These are phyloP conservation scores for Acestrorhynchus altus DNA, from an alignment of 2,797 vertebrate species.

Conservation along the genomic window DNA sequence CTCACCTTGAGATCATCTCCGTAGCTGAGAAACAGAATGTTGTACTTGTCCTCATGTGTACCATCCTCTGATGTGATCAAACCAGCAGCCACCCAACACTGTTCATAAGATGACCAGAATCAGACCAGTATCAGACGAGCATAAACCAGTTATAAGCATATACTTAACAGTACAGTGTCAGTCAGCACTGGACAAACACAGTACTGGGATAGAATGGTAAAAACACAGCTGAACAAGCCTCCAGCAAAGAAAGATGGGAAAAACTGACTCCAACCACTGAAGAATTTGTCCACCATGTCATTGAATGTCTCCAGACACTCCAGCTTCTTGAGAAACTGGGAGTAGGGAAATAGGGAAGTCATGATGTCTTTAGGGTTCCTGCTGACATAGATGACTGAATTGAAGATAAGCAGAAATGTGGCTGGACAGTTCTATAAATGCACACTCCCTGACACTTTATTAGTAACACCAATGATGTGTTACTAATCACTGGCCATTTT, in stretches of 20 bases:
- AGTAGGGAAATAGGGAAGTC: slow-evolving; percentile 64
- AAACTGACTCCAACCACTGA: slow-evolving; percentile 59
- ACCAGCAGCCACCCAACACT: slow-evolving; percentile 68
- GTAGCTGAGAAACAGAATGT: slow-evolving; percentile 75
- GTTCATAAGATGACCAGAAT: neutral
- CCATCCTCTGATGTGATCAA: slow-evolving; percentile 76
- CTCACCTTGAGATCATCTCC: slow-evolving; percentile 79
- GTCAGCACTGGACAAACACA: no score
- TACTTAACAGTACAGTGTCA: no score
- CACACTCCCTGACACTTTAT: no score
- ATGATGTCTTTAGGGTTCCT: slow-evolving; percentile 67
- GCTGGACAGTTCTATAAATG: no score
- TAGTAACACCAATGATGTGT: no score
- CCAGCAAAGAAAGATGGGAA: neutral
- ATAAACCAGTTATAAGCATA: no score
- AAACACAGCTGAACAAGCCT: no score
- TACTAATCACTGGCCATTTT: no score
- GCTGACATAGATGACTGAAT: slow-evolving; percentile 61
- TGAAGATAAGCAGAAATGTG: neutral
- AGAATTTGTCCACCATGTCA: slow-evolving; percentile 58
- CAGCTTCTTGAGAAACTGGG: slow-evolving; percentile 48
- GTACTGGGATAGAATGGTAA: no score
- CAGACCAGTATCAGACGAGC: no score
- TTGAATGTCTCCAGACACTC: slow-evolving; percentile 22
- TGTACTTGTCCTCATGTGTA: slow-evolving; percentile 72